These are phyloP conservation scores for Neolamprologus falcicula DNA, from an alignment of 2,113 vertebrate species.

Conservation along the genomic window DNA sequence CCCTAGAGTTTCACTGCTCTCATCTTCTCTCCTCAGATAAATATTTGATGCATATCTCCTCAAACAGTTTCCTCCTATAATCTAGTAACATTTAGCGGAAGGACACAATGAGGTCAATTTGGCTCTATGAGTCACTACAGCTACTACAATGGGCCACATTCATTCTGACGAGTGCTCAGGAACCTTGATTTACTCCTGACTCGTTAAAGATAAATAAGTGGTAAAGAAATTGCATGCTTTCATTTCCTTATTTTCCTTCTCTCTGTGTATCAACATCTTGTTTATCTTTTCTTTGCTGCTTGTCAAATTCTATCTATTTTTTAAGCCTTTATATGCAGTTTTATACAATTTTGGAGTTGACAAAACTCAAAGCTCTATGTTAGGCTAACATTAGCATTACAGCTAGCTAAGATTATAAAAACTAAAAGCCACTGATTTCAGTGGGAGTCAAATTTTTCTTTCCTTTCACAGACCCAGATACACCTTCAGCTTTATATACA, in stretches of 20 bases:
- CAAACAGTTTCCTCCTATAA: background rate
- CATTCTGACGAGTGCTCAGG: background rate
- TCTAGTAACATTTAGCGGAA: background rate
- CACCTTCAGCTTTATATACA: background rate
- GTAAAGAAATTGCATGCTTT: background rate
- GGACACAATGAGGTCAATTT: background rate
- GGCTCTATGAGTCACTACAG: background rate
- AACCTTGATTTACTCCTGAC: background rate
- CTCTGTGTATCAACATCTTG: background rate
- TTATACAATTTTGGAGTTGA: background rate
- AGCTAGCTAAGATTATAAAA: background rate
- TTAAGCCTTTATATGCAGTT: background rate
- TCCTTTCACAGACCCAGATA: background rate
- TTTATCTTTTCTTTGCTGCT: background rate
- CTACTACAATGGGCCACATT: background rate
- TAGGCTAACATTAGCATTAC: background rate
- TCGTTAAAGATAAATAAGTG: background rate
- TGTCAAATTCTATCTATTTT: background rate
- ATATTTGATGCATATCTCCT: background rate
- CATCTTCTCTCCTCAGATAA: background rate
- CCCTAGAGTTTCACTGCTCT: background rate
- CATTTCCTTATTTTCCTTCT: background rate
- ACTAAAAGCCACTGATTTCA: background rate
- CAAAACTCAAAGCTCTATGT: background rate
- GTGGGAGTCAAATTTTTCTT: background rate